Evolutionary conservation across 2,797 vertebrate genomes (phyloP).

Genomic region (Megaceryle alcyon): DNA sequence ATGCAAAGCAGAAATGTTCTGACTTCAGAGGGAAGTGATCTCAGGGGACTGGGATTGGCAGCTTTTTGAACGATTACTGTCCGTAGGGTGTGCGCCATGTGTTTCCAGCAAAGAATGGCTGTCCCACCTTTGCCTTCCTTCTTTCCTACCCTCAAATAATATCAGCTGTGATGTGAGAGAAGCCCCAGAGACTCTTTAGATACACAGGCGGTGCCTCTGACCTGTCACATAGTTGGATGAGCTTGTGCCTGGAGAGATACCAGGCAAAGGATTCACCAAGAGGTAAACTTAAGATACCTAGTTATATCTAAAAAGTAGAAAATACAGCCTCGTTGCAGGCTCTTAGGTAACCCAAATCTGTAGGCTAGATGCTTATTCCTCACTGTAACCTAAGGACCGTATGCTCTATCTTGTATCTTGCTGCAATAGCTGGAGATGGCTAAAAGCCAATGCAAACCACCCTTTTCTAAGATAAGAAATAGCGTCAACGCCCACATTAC

Average conservation of each 20-base stretch:
- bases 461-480: neutral
- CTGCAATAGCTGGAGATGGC: neutral
- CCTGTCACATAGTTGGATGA: neutral
- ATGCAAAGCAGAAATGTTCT: neutral
- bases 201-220: accelerated
- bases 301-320: neutral
- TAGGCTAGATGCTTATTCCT: neutral
- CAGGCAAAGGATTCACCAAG: neutral
- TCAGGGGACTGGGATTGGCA: neutral
- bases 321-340: neutral
- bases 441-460: neutral
- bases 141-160: neutral
- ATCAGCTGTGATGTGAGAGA: neutral
- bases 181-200: neutral
- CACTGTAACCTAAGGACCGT: neutral
- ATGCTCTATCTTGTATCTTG: neutral
- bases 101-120: neutral
- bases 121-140: no score
- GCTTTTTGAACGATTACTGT: accelerated
- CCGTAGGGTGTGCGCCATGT: accelerated
- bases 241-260: neutral
- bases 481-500: neutral
- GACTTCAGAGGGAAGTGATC: neutral
- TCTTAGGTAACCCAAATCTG: neutral
- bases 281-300: accelerated